Evolutionary conservation across 2,113 vertebrate genomes (phyloP), one percentile per base, ranked within the genome.

Genomic region (Carassius carassius): DNA sequence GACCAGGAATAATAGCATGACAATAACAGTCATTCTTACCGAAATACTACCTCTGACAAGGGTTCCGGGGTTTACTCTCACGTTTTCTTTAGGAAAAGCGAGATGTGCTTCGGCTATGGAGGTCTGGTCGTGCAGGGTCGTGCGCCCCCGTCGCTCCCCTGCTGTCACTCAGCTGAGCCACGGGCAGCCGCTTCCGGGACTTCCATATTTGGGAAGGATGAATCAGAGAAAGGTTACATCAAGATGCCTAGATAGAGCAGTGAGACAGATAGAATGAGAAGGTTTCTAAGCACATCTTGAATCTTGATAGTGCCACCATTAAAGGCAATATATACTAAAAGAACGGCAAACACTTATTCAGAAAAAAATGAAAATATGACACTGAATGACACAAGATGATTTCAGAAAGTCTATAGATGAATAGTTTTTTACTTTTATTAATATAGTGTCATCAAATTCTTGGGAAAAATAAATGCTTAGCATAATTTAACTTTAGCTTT

Each of bases 201-300:
- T 94, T 95, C 97, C 96, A 94, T 96, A 97, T 97, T 96, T 95
- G 96, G 97, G 87, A 91, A 92, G 82, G 75, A 89, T 87, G 93
- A 90, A 94, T 90, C 91, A 88, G 94, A 91, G 89, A 91, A 86
- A 58, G 81, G 13, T 74, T 29, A 82, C 67, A 70, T 37, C 29
- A 37, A 70, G 76, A 78, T 60, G 9, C 49, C 76, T 78, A 19
- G 76, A 37, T 11, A 35, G 54, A 78, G 54, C 19, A 54, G 25
- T 19, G 3, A 54, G 14, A 12, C 9, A 23, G 37, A 6, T 19
- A 21, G 56, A 72, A 16, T 13, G 65, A 56, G 51, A 69, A n/a
- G 32, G 29, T 69, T 32, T 69, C 65, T 4, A 19, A 37, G 29
- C 6, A 35, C 6, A 8, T 62, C 58, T 62, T 60, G 21, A 62